Conservation (phyloP, 1,140 invertebrate species). For the Agrilus planipennis region DNA sequence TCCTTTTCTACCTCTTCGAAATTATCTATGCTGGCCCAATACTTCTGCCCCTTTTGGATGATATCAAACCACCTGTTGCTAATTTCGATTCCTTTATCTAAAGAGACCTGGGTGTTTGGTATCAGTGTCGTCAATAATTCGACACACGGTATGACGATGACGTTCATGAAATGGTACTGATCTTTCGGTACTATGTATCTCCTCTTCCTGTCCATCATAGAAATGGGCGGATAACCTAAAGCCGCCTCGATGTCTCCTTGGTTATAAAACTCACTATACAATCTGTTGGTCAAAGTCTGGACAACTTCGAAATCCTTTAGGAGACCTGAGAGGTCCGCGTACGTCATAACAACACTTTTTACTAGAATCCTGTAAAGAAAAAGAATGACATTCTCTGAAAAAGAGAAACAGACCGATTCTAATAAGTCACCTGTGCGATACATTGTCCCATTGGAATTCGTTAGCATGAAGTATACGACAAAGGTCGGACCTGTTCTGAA, state of each 20-base stretch:
- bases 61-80: no score
- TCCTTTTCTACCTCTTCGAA: no score
- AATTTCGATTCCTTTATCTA: no score
- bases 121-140: no score
- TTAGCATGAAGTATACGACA: no score
- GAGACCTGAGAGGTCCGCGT: constrained; percentile 37
- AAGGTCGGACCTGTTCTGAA: constrained; percentile 32
- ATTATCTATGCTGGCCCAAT: no score
- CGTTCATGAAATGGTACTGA: constrained; percentile 39
- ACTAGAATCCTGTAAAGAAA: constrained; percentile 31
- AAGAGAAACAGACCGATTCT: no score
- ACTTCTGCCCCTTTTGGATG: no score
- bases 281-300: constrained; percentile 32
- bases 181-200: constrained; percentile 35
- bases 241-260: constrained; percentile 37
- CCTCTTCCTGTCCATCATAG: constrained; percentile 40
- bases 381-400: no score
- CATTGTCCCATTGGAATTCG: constrained; percentile 33
- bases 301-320: constrained; percentile 38
- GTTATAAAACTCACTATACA: constrained; percentile 29
- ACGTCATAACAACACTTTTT: constrained; percentile 41
- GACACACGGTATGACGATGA: constrained; percentile 37
- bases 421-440: no score
- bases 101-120: no score
- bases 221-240: constrained; percentile 37